Conservation (phyloP, 2,888 invertebrate species). For the Mesopsocus fuscifrons region DNA sequence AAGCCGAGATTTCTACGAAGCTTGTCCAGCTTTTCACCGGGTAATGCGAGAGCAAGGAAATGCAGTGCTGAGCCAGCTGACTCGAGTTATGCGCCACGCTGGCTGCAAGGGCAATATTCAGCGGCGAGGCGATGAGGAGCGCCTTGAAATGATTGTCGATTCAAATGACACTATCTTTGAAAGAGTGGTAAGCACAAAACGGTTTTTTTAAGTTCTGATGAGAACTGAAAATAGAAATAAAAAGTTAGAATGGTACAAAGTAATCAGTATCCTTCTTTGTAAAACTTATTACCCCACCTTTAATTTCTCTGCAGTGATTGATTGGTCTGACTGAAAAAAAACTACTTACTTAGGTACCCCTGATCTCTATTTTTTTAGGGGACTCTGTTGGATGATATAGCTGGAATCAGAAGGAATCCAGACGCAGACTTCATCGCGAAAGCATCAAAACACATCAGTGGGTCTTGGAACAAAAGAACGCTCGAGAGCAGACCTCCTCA, state of each 20-base stretch:
- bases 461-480: slow-evolving; percentile 36
- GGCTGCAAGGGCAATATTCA: slow-evolving; percentile 36
- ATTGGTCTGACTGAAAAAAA: too few species aligned
- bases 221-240: too few species aligned
- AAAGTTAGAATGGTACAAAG: slow-evolving; percentile 11
- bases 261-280: slow-evolving; percentile 1
- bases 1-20: slow-evolving; percentile 53
- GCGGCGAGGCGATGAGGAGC: slow-evolving; percentile 37
- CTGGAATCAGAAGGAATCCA: slow-evolving; percentile 35
- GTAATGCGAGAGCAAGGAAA: slow-evolving; percentile 42
- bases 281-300: not conserved
- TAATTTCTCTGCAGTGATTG: slow-evolving; percentile 1
- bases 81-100: slow-evolving; percentile 33
- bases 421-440: slow-evolving; percentile 31
- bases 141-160: slow-evolving; percentile 59
- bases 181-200: slow-evolving; percentile 40
- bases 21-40: slow-evolving; percentile 53
- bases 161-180: slow-evolving; percentile 71
- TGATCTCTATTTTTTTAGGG: slow-evolving; percentile 22
- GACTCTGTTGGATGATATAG: slow-evolving; percentile 39
- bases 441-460: slow-evolving; percentile 25
- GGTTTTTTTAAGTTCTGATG: slow-evolving; percentile 6
- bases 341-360: too few species aligned
- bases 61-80: slow-evolving; percentile 29
- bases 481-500: slow-evolving; percentile 1